Evolutionary conservation across 2,888 invertebrate genomes (phyloP).

Genomic region (Lithodes maja): DNA sequence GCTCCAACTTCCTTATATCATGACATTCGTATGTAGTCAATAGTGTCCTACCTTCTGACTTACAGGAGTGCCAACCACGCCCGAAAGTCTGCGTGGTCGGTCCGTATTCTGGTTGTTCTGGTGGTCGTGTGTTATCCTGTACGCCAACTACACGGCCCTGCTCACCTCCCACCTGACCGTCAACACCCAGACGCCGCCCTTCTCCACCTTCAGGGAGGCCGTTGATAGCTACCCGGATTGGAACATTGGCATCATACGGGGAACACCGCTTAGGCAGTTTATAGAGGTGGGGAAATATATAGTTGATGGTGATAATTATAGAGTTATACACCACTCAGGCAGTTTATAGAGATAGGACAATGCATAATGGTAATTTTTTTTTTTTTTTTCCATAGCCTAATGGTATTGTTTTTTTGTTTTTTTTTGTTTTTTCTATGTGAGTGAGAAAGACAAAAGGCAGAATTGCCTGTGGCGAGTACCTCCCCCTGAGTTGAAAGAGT

Average conservation of each 20-base stretch:
- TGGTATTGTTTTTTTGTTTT: too few species aligned
- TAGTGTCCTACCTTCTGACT: too few species aligned
- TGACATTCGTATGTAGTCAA: too few species aligned
- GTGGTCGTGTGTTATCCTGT: conserved; percentile 57
- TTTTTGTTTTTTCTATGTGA: too few species aligned
- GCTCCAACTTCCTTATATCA: too few species aligned
- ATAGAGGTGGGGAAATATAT: neutral
- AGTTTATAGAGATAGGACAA: neutral
- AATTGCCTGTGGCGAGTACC: too few species aligned
- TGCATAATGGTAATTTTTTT: too few species aligned
- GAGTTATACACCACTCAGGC: neutral
- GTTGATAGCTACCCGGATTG: conserved; percentile 35
- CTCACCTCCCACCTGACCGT: conserved; percentile 68
- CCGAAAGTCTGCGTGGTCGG: conserved; percentile 8
- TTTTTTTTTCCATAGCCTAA: too few species aligned
- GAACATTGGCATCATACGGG: conserved; percentile 51
- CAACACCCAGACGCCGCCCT: conserved; percentile 36
- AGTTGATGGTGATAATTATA: too few species aligned
- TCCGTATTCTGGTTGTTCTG: conserved; percentile 60
- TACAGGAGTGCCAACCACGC: conserved; percentile 13
- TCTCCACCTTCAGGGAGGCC: conserved; percentile 38
- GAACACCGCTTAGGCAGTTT: conserved; percentile 31
- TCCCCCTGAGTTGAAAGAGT: too few species aligned
- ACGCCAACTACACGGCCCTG: conserved; percentile 63
- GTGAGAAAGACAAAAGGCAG: too few species aligned